These are phyloP conservation scores for Chalcis sispes DNA, from an alignment of 2,888 invertebrate species.

Conservation along the genomic window DNA sequence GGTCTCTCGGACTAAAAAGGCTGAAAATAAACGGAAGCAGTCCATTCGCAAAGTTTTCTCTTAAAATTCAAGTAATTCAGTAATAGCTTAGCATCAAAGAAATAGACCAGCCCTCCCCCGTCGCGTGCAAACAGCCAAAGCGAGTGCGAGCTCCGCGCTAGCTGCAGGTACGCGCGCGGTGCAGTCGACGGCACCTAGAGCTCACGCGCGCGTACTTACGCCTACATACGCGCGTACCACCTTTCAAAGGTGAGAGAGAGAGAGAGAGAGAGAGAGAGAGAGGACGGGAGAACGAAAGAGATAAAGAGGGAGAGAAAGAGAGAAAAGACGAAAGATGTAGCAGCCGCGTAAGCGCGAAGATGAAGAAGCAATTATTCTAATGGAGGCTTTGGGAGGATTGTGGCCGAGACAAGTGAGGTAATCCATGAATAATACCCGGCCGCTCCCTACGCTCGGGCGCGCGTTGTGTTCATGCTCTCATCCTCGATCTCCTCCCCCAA, in stretches of 20 bases:
- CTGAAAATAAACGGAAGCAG: too few species aligned
- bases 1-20: too few species aligned
- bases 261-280: slow-evolving; percentile 5
- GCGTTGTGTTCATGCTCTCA: slow-evolving; percentile 55
- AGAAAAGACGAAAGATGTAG: slow-evolving; percentile 56
- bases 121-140: too few species aligned
- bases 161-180: too few species aligned
- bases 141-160: too few species aligned
- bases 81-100: slow-evolving; percentile 36
- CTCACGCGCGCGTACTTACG: too few species aligned
- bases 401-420: slow-evolving; percentile 74
- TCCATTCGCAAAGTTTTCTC: too few species aligned
- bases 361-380: slow-evolving; percentile 76
- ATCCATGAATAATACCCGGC: slow-evolving; percentile 74
- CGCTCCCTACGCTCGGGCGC: slow-evolving; percentile 48
- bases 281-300: background rate
- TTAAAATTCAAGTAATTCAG: slow-evolving; percentile 46
- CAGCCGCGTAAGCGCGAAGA: slow-evolving; percentile 71
- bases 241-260: slow-evolving; percentile 22
- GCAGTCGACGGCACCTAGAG: too few species aligned
- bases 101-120: too few species aligned
- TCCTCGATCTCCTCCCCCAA: slow-evolving; percentile 24
- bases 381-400: slow-evolving; percentile 73
- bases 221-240: background rate
- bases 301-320: background rate